These are phyloP conservation scores for Karalla daura DNA, from an alignment of 2,797 vertebrate species.

Conservation along the genomic window DNA sequence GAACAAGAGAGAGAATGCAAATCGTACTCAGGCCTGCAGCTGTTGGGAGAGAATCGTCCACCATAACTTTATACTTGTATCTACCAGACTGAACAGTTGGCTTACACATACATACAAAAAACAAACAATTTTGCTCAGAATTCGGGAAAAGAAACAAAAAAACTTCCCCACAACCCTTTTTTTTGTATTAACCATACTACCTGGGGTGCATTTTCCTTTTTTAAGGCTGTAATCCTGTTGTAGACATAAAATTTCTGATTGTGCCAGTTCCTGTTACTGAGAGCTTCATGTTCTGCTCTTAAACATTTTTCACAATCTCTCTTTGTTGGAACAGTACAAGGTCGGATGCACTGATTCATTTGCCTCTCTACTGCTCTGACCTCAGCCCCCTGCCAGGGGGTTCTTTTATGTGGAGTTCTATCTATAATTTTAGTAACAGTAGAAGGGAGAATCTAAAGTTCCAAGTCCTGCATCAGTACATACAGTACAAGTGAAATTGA, in stretches of 20 bases:
- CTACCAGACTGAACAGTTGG: too few species aligned
- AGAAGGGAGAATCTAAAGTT: background rate
- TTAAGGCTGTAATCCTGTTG: too few species aligned
- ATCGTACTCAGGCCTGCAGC: too few species aligned
- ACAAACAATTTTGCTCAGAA: too few species aligned
- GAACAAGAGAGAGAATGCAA: too few species aligned
- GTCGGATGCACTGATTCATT: background rate
- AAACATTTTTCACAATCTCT: slow-evolving; percentile 61
- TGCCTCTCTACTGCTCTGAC: background rate
- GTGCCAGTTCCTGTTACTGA: slow-evolving; percentile 45
- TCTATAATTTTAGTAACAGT: background rate
- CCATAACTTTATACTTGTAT: too few species aligned
- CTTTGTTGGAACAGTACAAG: slow-evolving; percentile 43
- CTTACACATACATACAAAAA: too few species aligned
- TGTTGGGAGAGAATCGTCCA: too few species aligned
- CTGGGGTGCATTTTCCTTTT: background rate
- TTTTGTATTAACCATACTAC: background rate
- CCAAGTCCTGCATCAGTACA: too few species aligned
- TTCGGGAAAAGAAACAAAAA: too few species aligned
- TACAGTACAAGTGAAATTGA: too few species aligned
- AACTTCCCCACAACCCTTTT: too few species aligned
- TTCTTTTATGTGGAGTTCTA: slow-evolving; percentile 3
- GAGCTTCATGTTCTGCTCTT: slow-evolving; percentile 51
- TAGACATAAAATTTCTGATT: slow-evolving; percentile 14
- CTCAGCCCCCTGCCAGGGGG: background rate